These are phyloP conservation scores for Eumacrocentrus americanus DNA, from an alignment of 2,888 invertebrate genomes.

Conservation along the genomic window DNA sequence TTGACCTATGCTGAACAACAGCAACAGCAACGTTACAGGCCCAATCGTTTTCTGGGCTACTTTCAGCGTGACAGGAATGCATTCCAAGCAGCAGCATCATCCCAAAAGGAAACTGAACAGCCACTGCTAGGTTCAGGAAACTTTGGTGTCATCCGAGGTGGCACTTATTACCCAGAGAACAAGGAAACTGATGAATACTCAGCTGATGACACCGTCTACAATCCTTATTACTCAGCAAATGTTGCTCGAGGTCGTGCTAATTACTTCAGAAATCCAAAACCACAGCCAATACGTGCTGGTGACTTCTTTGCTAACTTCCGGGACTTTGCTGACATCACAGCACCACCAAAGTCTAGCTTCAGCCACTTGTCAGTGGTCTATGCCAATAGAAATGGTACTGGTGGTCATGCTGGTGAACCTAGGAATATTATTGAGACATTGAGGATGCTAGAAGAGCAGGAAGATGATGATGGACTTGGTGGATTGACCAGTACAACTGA, in stretches of 20 bases:
- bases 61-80: slow-evolving; percentile 54
- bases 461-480: slow-evolving; percentile 34
- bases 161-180: slow-evolving; percentile 76
- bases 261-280: slow-evolving; percentile 73
- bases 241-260: slow-evolving; percentile 76
- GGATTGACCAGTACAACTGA: slow-evolving; percentile 46
- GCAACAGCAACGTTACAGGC: slow-evolving; percentile 51
- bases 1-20: slow-evolving; percentile 68
- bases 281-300: slow-evolving; percentile 71
- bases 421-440: slow-evolving; percentile 85
- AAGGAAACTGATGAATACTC: slow-evolving; percentile 73
- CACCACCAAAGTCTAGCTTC: slow-evolving; percentile 80
- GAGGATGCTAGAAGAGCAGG: slow-evolving; percentile 72
- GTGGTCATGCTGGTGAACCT: slow-evolving; percentile 66
- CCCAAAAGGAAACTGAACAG: slow-evolving; percentile 62
- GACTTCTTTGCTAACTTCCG: slow-evolving; percentile 90
- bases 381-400: slow-evolving; percentile 78
- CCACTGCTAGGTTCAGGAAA: slow-evolving; percentile 78
- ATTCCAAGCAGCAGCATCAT: slow-evolving; percentile 48
- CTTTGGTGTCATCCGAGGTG: slow-evolving; percentile 85
- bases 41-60: slow-evolving; percentile 57
- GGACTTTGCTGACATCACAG: slow-evolving; percentile 89
- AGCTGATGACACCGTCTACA: slow-evolving; percentile 66
- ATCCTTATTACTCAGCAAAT: slow-evolving; percentile 68
- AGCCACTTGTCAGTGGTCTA: slow-evolving; percentile 85